phyloP scores from a whole-genome alignment of 2,888 invertebrate species.

The Ectemnius cavifrons region DNA sequence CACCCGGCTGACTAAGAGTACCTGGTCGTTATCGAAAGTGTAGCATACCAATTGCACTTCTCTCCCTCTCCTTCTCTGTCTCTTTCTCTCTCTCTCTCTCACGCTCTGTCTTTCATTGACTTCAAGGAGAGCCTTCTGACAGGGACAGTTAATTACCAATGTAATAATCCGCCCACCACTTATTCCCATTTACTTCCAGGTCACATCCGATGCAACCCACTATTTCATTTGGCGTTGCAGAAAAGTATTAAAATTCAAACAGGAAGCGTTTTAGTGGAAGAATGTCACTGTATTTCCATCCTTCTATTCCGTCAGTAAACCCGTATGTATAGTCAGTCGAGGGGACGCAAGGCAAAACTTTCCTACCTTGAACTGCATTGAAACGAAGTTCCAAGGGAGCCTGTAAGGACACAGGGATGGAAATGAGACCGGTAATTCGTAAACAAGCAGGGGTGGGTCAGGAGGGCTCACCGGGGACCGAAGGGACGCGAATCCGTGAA shows the following conservation, averaged over 20 bases:
- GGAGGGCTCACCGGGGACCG: slow-evolving; percentile 31
- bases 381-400: slow-evolving; percentile 59
- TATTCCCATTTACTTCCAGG: neutral
- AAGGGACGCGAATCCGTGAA: slow-evolving; percentile 34
- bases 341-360: slow-evolving; percentile 32
- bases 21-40: slow-evolving; percentile 18
- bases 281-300: neutral
- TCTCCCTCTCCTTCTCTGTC: too few relatives aligned
- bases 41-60: neutral
- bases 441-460: slow-evolving; percentile 66
- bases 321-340: neutral
- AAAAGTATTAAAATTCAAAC: neutral
- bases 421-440: slow-evolving; percentile 73
- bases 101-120: slow-evolving; percentile 8
- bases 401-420: slow-evolving; percentile 68
- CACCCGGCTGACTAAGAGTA: slow-evolving; percentile 27
- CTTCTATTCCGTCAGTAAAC: neutral
- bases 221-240: neutral
- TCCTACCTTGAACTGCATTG: slow-evolving; percentile 33
- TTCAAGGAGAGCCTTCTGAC: neutral
- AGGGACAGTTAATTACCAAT: neutral
- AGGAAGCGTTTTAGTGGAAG: slow-evolving; percentile 8
- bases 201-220: neutral
- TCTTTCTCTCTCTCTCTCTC: too few relatives aligned
- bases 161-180: neutral